Evolutionary conservation across 2,113 vertebrate genomes (phyloP), one percentile per base, ranked within the genome.

Genomic region (Herpailurus yagouaroundi): DNA sequence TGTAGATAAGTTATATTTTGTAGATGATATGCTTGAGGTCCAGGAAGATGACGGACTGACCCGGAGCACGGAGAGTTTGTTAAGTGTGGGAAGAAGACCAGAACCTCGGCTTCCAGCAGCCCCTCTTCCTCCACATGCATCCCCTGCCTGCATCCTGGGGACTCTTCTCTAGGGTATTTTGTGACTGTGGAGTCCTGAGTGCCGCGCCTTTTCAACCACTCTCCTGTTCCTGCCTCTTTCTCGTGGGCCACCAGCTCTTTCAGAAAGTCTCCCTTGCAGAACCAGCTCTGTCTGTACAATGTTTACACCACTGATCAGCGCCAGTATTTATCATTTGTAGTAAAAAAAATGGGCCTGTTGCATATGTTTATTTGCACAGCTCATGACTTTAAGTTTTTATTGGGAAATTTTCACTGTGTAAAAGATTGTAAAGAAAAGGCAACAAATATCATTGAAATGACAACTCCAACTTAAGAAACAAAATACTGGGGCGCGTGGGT

Each of bases 51-150:
- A 27, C 69, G 21, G 69, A 4, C 66, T 33, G 31, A 52, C 27
- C 45, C 13, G 0, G 33, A 16, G 45, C 13, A 4, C 9, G 7
- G 45, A 71, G 45, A 71, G 41, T 45, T 92, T 12, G 6, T 8
- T 16, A 3, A 16, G 36, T 52, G 41, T 12, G 14, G 15, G 38
- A 77, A 2, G 14, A 69, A 60, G 52, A 31, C 16, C 11, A 38
- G 76, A 91, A 57, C 15, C 27, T 4, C 1, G 2, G 9, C 38
- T 55, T 36, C n/a, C 45, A 31, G 16, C 2, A n/a, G 29, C 21
- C 48, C 5, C 6, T 33, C 50, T 45, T 36, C 4, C 12, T 80
- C 11, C n/a, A 14, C 3, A 1, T 0, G 2, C 21, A 48, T 10
- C n/a, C 55, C 55, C 25, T 6, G 15, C 25, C 87, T 80, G 13